Conservation (phyloP, 2,797 vertebrate species). For the Lacerta viridis region DNA sequence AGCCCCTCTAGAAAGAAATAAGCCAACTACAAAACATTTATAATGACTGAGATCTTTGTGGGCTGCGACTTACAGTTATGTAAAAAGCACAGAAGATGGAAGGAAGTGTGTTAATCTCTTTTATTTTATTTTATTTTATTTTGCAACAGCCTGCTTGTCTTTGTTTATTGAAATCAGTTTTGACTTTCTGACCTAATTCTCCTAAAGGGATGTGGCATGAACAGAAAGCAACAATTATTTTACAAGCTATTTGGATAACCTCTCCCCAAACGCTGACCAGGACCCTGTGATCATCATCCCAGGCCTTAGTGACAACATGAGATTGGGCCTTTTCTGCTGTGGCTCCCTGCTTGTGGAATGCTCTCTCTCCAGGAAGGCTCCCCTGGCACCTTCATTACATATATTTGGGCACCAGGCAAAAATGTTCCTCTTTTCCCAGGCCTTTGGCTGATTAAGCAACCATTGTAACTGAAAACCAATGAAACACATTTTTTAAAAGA, state of each 20-base stretch:
- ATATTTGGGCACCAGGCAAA: too few relatives aligned
- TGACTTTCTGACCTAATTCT: background rate
- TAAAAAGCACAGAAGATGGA: background rate
- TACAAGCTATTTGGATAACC: background rate
- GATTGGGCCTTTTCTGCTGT: too few relatives aligned
- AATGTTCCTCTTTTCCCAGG: too few relatives aligned
- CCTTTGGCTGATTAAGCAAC: too few relatives aligned
- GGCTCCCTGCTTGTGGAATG: too few relatives aligned
- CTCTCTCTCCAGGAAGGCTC: too few relatives aligned
- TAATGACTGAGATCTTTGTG: background rate
- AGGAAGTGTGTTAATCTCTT: background rate
- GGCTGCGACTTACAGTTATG: background rate
- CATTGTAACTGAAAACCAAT: too few relatives aligned
- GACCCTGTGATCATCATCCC: too few relatives aligned
- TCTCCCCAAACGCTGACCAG: too few relatives aligned
- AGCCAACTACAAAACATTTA: background rate
- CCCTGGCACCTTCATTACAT: too few relatives aligned
- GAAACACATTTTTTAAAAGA: too few relatives aligned
- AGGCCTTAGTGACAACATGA: too few relatives aligned
- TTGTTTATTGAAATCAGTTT: background rate
- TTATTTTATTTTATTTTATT: background rate
- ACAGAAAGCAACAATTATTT: background rate
- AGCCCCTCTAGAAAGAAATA: background rate
- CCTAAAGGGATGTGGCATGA: background rate
- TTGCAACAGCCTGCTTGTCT: background rate